A percentile compares a stretch with the other conserved stretches of the same genome.
Evolutionary conservation across 2,113 vertebrate species (phyloP).

Genomic region (Engystomops pustulosus): DNA sequence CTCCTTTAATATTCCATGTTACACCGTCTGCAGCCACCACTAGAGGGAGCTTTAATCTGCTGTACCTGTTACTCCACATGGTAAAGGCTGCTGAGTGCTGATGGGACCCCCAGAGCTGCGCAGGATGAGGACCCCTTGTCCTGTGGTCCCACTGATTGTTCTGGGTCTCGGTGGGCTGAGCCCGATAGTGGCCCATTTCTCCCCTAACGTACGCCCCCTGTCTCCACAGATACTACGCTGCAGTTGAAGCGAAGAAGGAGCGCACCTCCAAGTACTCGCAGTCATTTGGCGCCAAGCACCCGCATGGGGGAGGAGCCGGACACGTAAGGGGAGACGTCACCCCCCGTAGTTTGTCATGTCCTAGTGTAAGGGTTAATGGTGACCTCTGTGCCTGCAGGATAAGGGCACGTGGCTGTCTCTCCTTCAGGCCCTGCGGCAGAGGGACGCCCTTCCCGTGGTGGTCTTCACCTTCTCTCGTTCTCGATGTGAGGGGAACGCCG

Average conservation of each 20-base stretch:
- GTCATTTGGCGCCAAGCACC: constrained; percentile 85
- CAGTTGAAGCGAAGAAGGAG: constrained; percentile 88
- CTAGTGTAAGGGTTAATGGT: background rate
- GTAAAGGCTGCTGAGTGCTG: background rate
- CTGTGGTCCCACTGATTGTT: too few species aligned
- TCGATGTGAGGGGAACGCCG: constrained; percentile 88
- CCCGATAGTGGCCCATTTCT: too few species aligned
- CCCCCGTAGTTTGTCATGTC: too few species aligned
- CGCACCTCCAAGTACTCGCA: constrained; percentile 88
- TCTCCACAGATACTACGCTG: constrained; percentile 80
- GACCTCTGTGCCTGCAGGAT: constrained; percentile 72
- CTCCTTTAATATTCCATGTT: too few species aligned
- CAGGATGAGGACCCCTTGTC: too few species aligned
- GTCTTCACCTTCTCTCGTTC: constrained; percentile 91
- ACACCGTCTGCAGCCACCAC: background rate
- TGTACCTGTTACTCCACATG: background rate
- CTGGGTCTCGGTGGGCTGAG: too few species aligned
- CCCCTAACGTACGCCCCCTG: background rate
- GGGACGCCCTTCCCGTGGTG: constrained; percentile 87
- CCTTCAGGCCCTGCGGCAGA: constrained; percentile 81
- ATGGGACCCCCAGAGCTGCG: too few species aligned
- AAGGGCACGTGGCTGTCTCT: constrained; percentile 85
- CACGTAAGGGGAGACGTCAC: constrained; percentile 71
- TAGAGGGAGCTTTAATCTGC: background rate
- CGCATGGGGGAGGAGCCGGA: constrained; percentile 77